phyloP scores from a whole-genome alignment of 2,888 invertebrate species.

The Galeruca laticollis region DNA sequence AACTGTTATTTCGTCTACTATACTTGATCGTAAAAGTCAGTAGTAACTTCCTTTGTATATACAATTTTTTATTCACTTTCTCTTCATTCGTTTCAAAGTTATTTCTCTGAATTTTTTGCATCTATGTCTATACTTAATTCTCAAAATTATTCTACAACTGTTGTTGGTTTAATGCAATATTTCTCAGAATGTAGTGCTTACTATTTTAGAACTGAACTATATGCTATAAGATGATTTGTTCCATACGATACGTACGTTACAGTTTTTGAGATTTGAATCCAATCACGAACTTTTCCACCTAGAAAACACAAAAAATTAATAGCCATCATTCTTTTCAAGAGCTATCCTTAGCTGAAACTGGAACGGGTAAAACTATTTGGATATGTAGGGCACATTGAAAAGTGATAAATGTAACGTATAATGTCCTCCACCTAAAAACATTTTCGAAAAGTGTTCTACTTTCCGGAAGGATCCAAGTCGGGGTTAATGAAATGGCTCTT shows the following conservation, averaged over 20 bases:
- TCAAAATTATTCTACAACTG: no score
- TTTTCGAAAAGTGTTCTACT: conserved; percentile 32
- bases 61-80: no score
- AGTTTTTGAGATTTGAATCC: neutral
- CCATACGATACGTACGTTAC: neutral
- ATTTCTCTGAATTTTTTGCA: no score
- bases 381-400: conserved; percentile 25
- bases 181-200: no score
- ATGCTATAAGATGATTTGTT: no score
- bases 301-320: neutral
- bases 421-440: conserved; percentile 27
- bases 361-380: conserved; percentile 27
- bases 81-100: no score
- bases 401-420: conserved; percentile 38
- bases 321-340: neutral
- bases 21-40: no score
- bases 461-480: conserved; percentile 30
- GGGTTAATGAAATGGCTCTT: conserved; percentile 36
- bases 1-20: no score
- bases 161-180: no score
- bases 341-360: conserved; percentile 6
- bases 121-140: no score
- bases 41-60: no score
- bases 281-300: neutral
- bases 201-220: no score